Evolutionary conservation across 2,888 invertebrate genomes (phyloP).

Genomic region (Belgica antarctica): DNA sequence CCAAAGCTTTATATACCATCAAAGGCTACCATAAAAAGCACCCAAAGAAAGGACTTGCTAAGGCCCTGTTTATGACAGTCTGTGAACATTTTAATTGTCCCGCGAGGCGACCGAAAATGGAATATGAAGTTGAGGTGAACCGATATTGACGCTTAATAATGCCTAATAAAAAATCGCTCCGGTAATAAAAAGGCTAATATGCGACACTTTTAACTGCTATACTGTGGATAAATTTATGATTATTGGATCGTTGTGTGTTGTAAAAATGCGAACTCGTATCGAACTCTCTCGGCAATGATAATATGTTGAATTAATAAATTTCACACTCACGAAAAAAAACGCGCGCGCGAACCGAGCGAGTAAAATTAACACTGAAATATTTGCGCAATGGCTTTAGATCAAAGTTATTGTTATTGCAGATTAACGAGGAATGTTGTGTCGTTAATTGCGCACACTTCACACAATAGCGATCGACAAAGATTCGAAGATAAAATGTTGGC

Average conservation of each 20-base stretch:
- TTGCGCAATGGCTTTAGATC: background rate
- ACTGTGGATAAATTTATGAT: slow-evolving; percentile 34
- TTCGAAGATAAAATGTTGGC: no score
- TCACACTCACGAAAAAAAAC: slow-evolving; percentile 11
- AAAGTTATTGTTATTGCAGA: slow-evolving; percentile 39
- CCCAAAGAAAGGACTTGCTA: background rate
- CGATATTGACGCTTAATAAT: slow-evolving; percentile 10
- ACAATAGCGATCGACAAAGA: background rate
- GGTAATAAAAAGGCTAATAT: slow-evolving; percentile 32
- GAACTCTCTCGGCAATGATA: background rate
- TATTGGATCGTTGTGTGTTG: slow-evolving; percentile 22
- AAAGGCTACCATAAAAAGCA: no score
- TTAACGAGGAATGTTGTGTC: slow-evolving; percentile 26
- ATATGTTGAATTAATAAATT: slow-evolving; percentile 41
- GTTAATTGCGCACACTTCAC: background rate
- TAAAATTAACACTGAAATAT: slow-evolving; percentile 24
- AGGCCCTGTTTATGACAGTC: background rate
- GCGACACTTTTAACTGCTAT: slow-evolving; percentile 29
- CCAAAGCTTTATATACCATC: no score
- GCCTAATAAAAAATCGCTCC: slow-evolving; percentile 33
- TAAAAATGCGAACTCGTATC: background rate
- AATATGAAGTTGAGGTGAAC: background rate
- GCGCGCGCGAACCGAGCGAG: background rate
- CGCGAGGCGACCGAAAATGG: background rate
- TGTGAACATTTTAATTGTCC: slow-evolving; percentile 18